Percentiles rank a stretch among this genome's conserved stretches.
Conservation (phyloP, 53 echinoderm and acorn worm species). For the Holothuria leucospilota region DNA sequence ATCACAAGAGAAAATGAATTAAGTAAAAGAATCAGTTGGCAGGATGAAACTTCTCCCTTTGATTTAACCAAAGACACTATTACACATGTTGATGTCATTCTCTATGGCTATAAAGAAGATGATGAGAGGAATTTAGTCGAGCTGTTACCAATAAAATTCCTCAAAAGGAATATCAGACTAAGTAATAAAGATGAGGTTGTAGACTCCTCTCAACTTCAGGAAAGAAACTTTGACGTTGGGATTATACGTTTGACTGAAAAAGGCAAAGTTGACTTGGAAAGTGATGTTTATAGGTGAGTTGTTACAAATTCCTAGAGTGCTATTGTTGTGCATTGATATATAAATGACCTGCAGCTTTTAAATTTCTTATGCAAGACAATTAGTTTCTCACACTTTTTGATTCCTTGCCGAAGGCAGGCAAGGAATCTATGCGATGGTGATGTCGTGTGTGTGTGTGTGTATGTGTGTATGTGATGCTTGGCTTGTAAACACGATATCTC, state of each 20-base stretch:
- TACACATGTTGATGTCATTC: conserved; percentile 65
- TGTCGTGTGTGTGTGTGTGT: no score
- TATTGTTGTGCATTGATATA: no score
- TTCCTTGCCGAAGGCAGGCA: no score
- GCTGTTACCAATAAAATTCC: conserved; percentile 59
- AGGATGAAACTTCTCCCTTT: neutral
- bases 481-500: no score
- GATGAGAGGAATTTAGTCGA: conserved; percentile 32
- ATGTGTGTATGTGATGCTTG: no score
- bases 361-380: no score
- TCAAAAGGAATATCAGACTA: conserved; percentile 50
- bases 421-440: no score
- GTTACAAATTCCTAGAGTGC: neutral
- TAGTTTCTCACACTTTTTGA: no score
- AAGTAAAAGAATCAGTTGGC: conserved; percentile 1
- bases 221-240: conserved; percentile 56
- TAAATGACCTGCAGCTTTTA: no score
- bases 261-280: conserved; percentile 56
- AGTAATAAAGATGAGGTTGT: conserved; percentile 54
- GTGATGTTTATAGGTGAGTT: conserved; percentile 18
- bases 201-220: conserved; percentile 16
- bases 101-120: conserved; percentile 78
- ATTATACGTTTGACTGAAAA: conserved; percentile 70
- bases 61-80: conserved; percentile 45
- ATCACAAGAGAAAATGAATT: conserved; percentile 3